Base-by-base conservation (phyloP, 2,797 vertebrate species). In the Sebastes melanostomus region DNA sequence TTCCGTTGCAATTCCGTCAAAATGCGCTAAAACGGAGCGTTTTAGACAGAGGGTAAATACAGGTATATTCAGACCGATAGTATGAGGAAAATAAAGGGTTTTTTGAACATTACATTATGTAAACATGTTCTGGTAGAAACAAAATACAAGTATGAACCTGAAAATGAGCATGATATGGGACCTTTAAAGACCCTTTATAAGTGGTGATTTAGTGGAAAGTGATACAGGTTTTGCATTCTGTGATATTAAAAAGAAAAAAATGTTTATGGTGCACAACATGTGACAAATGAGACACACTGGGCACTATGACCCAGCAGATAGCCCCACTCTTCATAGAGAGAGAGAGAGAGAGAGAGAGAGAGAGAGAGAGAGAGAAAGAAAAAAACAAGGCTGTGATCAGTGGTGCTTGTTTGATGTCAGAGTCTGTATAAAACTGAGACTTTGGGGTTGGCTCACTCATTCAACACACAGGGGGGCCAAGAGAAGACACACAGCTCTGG, bases 291-390 rank as follows among this genome's bases (percentile, higher is more conserved):
- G 81, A 89, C 65, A 60, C 32, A 27, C 77, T 87, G 93, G 93
- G 93, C 95, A 91, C 94, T 96, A 95, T 93, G 96, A 96, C 95
- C 96, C 95, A 93, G 95, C 89, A 92, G 92, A 89, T 65, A 78
- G 69, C 55, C 74, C 71, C 77, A 68, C 63, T 80, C 86, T 81
- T 86, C 81, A 84, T 42, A 46, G 30, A 81, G 1, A 38, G 36
- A 11, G 34, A 36, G 4, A 36, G 11, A 36, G 9, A 34, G 32
- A 11, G 4, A 36, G 36, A 36, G 36, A 38, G 36, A 38, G 34
- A 36, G 36, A 36, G 11, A 36, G 36, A 38, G 36, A 14, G 36
- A 38, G 36, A 38, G 71, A 80, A 71, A 89, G 38, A 29, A 58
- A 1, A 18, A 46, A 54, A 38, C 60, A 68, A 66, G 56, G 78